Base-by-base conservation (phyloP, 2,888 invertebrate species). In the Flexamia atlantica region DNA sequence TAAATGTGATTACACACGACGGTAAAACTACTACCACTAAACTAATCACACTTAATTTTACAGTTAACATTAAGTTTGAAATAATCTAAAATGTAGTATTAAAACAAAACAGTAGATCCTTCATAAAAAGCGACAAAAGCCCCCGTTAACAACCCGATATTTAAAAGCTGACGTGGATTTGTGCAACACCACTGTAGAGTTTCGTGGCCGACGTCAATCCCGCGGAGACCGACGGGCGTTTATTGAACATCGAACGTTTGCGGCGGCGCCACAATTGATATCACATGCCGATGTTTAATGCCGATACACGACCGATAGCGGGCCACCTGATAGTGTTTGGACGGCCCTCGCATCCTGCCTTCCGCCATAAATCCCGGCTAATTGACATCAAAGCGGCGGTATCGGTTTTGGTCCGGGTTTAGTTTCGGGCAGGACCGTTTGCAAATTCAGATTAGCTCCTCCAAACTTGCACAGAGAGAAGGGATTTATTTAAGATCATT, bases 321-420 rank as follows among this genome's bases (percentile, higher is more conserved):
- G 17, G 28, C 3, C 64, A 64, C 64, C 64, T 64, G 64, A 64
- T 64, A 64, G 25, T 20, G 64, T n/a, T 25, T 23, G 9, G 23
- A 25, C 14, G 64, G 14, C 28, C 64, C 64, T 20, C 64, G 30
- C 53, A 23, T 53, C 53, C 53, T 23, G 53, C 20, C 53, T 28
- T 20, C 28, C 30, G 14, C 30, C 64, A 28, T 64, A 64, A 30
- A 64, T 64, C 64, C 14, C 9, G 14, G 10, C 64, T 64, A 64
- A 64, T 64, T 64, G 64, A 64, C 64, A 64, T 64, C 64, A 64
- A 64, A 64, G 64, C 64, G 30, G 14, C 64, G 30, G 30, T 64
- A 64, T 64, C 64, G 28, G 64, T 64, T 64, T 64, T 28, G n/a
- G n/a, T n/a, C n/a, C n/a, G n/a, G n/a, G n/a, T n/a, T n/a, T n/a